phyloP scores from a whole-genome alignment of 2,113 vertebrate genomes.

The Spea bombifrons region DNA sequence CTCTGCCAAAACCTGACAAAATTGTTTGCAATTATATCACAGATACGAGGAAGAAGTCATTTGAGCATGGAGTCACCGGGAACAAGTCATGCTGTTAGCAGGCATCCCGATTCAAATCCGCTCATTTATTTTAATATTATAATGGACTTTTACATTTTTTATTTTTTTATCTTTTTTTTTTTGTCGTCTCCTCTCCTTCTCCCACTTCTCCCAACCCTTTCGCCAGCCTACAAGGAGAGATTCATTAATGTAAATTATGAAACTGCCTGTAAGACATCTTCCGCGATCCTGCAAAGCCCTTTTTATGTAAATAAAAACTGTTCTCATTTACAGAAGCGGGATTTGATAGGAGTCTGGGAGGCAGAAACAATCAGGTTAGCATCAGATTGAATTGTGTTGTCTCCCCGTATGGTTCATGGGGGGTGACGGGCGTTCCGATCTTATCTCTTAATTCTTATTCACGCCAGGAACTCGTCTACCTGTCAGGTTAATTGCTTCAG shows the following conservation, averaged over 20 bases:
- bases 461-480: constrained; percentile 62
- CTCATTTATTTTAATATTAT: constrained; percentile 21
- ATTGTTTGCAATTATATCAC: neutral
- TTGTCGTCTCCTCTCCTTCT: neutral
- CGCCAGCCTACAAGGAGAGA: constrained; percentile 12
- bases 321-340: constrained; percentile 51
- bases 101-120: constrained; percentile 1
- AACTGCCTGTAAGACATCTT: constrained; percentile 38
- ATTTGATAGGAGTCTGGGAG: constrained; percentile 25
- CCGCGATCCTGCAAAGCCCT: constrained; percentile 22
- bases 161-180: neutral
- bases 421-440: constrained; percentile 47
- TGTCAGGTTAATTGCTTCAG: constrained; percentile 67
- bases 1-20: neutral
- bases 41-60: neutral
- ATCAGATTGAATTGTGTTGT: constrained; percentile 52
- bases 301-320: constrained; percentile 37
- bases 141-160: constrained; percentile 3
- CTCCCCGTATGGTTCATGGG: constrained; percentile 59
- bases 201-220: neutral
- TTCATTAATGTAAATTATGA: constrained; percentile 46
- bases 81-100: neutral
- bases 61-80: neutral
- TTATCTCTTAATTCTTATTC: constrained; percentile 61
- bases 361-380: constrained; percentile 21